Base-by-base conservation (phyloP, 2,888 invertebrate species). In the Escarpia spicata region DNA sequence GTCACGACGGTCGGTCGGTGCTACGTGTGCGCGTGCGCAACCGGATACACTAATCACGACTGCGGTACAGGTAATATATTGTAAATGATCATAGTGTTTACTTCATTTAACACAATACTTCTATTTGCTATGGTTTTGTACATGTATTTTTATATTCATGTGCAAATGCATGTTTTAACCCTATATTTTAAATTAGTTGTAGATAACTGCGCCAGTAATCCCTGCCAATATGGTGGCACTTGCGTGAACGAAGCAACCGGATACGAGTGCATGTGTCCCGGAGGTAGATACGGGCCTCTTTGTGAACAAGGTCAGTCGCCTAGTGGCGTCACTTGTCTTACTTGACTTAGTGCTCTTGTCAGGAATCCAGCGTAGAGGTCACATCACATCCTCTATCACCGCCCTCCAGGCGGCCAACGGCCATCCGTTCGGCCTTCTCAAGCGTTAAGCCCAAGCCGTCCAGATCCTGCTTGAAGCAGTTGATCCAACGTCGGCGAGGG, bases 271-370 rank as follows among this genome's bases (percentile, higher is more conserved):
- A 15, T 75, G 26, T 75, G 75, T 26, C 75, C 75, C 75, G 75
- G 75, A 75, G 19, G 75, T 75, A 75, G 75, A 75, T 75, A 75
- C 75, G 75, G 75, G 6, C 75, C 19, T 26, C 75, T 6, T 75
- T 75, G 75, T 75, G 75, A 75, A 26, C 75, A 75, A 75, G 75
- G 75, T 75, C 75, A 75, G 75, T 75, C 75, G 19, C 75, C 75
- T 26, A 75, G 75, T 3, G n/a, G 2, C 75, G 0, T 37, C 0
- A 37, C 37, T 37, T 37, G 37, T 37, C 37, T 37, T 37, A 37
- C 37, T 37, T 37, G 37, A 37, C 37, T 37, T 37, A 37, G 37
- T 37, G 37, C 37, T 37, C 37, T 37, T 37, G 37, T 37, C 37
- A 1, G 37, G 0, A 37, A 37, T 37, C 37, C 37, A 37, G 37